Evolutionary conservation across 2,797 vertebrate species (phyloP).

Genomic region (Pipistrellus kuhlii): DNA sequence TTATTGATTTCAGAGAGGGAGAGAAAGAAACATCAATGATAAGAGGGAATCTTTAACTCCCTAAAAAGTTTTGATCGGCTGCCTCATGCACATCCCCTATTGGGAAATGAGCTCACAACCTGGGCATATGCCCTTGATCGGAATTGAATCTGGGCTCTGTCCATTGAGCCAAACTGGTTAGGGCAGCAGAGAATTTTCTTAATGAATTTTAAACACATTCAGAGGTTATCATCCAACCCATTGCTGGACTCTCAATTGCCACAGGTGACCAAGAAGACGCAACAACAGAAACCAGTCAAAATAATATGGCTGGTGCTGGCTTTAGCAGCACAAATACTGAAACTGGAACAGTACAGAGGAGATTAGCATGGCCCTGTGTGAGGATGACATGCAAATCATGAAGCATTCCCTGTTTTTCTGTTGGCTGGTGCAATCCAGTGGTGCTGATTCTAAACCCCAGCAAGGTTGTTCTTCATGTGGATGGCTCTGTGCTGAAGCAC

Average conservation of each 20-base stretch:
- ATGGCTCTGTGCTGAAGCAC: neutral
- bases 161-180: too few species aligned
- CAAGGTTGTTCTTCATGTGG: neutral
- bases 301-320: neutral
- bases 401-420: too few species aligned
- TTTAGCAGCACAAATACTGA: neutral
- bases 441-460: neutral
- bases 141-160: too few species aligned
- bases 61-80: too few species aligned
- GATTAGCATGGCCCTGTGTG: neutral
- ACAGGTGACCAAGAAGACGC: neutral
- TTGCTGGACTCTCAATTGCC: neutral
- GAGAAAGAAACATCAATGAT: too few species aligned
- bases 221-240: neutral
- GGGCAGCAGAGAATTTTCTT: neutral
- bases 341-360: neutral
- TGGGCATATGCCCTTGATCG: too few species aligned
- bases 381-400: neutral
- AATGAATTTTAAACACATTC: slow-evolving; percentile 36
- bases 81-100: too few species aligned
- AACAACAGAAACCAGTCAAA: slow-evolving; percentile 12
- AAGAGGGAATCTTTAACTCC: too few species aligned
- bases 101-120: too few species aligned
- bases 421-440: neutral
- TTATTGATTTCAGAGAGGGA: too few species aligned